Base-by-base conservation (phyloP, 2,888 invertebrate genomes). In the Branchinecta sandiegonensis region DNA sequence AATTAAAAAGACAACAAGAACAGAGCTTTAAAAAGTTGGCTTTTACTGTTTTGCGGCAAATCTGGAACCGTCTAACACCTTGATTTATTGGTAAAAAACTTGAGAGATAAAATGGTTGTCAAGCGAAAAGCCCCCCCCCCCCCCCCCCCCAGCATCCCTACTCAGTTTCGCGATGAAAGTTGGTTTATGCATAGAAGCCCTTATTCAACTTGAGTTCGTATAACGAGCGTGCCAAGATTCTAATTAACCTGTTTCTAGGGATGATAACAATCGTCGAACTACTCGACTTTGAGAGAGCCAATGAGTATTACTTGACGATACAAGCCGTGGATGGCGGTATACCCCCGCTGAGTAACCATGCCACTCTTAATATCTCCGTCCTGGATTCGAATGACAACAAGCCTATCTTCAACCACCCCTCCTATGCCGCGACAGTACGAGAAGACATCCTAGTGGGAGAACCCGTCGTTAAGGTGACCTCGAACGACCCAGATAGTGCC, bases 251-350 rank as follows among this genome's bases (percentile, higher is more conserved):
- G 71, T 11, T 71, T 69, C 6, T 73, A 79, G 94, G 93, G 56
- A 84, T 86, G 9, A 83, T 95, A 67, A 82, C 82, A 67, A 84
- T 94, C 14, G 84, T 86, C 65, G 88, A 89, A 69, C 84, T 85
- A 71, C 80, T 95, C 67, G 94, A 96, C 79, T 93, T 86, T 78
- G 95, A 95, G 79, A 83, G 88, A 72, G 87, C 90, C 0, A 85
- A 85, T 72, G 88, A 89, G 75, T 94, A 93, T 78, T 86, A 89
- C 73, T 81, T 95, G 68, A 92, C 92, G 0, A 87, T 94, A 71
- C 89, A 93, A 78, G 94, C 94, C 4, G 83, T 89, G 37, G 95
- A 95, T 78, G 89, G 90, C 0, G 94, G 94, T 9, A 82, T 84
- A 14, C 93, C 93, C 4, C 92, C 95, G 13, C 82, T 95, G 64